Conservation (phyloP, 2,888 invertebrate species). For the Psococerastis gibbosa region DNA sequence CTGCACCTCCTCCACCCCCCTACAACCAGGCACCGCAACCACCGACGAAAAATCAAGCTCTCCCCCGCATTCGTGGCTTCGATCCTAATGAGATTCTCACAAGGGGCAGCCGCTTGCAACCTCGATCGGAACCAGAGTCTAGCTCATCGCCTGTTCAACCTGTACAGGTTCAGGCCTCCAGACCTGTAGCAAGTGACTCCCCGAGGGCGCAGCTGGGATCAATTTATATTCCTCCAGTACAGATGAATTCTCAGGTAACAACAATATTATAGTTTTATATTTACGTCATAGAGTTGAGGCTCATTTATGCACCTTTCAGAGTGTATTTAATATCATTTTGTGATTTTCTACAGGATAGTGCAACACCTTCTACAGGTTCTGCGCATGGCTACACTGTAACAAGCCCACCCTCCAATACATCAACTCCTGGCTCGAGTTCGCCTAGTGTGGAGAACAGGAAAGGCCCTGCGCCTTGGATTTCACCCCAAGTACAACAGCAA, state of each 20-base stretch:
- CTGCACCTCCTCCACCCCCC: constrained; percentile 16
- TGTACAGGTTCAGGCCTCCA: constrained; percentile 15
- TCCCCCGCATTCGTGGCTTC: constrained; percentile 12
- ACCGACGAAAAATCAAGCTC: constrained; percentile 18
- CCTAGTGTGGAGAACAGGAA: constrained; percentile 31
- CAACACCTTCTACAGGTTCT: background rate
- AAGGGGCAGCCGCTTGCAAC: background rate
- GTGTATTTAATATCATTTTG: background rate
- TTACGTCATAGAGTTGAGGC: too few relatives aligned
- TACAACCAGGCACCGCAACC: constrained; percentile 23
- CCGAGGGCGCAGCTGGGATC: constrained; percentile 29
- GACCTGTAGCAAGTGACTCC: constrained; percentile 21
- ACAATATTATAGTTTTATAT: background rate
- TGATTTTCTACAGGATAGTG: background rate
- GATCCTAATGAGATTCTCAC: constrained; percentile 5
- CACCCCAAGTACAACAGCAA: too few relatives aligned
- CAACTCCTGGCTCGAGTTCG: constrained; percentile 17
- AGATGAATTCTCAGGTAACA: background rate
- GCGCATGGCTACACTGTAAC: background rate
- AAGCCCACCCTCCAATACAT: background rate
- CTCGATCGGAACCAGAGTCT: constrained; percentile 8
- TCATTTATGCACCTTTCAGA: too few relatives aligned
- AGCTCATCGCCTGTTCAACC: constrained; percentile 23
- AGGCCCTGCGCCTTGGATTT: constrained; percentile 39
- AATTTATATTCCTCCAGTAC: constrained; percentile 33